phyloP scores from a whole-genome alignment of 1,140 invertebrate genomes.

The Copidosoma floridanum region DNA sequence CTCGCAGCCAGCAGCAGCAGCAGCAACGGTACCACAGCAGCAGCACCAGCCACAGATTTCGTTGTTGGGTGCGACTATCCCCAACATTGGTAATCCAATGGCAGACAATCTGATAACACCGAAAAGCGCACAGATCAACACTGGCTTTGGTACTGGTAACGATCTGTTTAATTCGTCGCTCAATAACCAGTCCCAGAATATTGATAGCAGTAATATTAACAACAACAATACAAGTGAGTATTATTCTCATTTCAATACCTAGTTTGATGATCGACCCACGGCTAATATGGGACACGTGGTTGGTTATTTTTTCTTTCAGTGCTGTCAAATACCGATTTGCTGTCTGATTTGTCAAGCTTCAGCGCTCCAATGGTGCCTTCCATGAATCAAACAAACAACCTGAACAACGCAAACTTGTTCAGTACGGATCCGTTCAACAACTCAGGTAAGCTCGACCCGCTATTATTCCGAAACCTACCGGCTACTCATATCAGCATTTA shows the following conservation, averaged over 20 bases:
- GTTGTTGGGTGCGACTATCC: slow-evolving; percentile 33
- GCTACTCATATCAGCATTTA: neutral
- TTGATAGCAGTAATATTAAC: slow-evolving; percentile 37
- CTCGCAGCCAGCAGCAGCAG: slow-evolving; percentile 23
- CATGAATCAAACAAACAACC: slow-evolving; percentile 35
- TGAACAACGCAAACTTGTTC: slow-evolving; percentile 48
- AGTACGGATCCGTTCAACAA: slow-evolving; percentile 34
- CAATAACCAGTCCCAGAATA: slow-evolving; percentile 31
- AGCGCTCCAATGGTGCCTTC: slow-evolving; percentile 40
- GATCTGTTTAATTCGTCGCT: slow-evolving; percentile 42
- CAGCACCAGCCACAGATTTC: slow-evolving; percentile 37
- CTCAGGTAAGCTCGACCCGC: slow-evolving; percentile 43
- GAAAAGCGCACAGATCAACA: slow-evolving; percentile 13
- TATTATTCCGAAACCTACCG: too few species aligned
- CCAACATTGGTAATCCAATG: slow-evolving; percentile 37
- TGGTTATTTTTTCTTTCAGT: slow-evolving; percentile 31
- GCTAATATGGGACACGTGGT: too few species aligned
- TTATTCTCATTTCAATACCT: slow-evolving; percentile 1
- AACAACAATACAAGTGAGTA: slow-evolving; percentile 47
- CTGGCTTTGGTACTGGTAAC: slow-evolving; percentile 25
- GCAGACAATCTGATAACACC: slow-evolving; percentile 38
- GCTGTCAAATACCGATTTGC: slow-evolving; percentile 57
- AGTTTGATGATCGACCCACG: too few species aligned
- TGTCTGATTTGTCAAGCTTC: slow-evolving; percentile 59
- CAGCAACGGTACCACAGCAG: slow-evolving; percentile 16